phyloP scores from a whole-genome alignment of 2,113 vertebrate genomes.

The Hepsetus odoe region DNA sequence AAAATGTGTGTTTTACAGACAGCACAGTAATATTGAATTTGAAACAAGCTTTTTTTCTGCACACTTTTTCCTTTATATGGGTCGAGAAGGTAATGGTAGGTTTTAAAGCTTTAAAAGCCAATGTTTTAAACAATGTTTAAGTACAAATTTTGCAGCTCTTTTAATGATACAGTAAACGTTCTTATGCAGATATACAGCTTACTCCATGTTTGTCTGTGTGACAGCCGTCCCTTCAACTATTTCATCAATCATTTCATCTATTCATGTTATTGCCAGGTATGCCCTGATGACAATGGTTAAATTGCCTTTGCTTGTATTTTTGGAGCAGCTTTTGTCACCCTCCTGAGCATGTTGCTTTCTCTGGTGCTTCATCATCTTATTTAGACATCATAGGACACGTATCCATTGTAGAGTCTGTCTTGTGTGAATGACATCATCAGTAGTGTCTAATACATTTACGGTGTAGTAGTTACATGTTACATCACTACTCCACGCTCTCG shows the following conservation, averaged over 20 bases:
- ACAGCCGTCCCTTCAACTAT: neutral
- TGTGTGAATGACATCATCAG: neutral
- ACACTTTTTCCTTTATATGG: no score
- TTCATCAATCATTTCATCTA: constrained; percentile 14
- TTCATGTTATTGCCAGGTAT: constrained; percentile 30
- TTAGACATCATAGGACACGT: neutral
- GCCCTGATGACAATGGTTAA: constrained; percentile 28
- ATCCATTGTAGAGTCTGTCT: neutral
- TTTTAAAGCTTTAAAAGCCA: no score
- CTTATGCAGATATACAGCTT: neutral
- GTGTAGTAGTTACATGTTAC: neutral
- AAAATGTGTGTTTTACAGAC: no score
- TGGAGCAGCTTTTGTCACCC: constrained; percentile 37
- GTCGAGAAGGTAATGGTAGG: no score
- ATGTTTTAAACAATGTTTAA: no score
- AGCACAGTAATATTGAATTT: no score
- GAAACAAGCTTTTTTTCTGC: no score
- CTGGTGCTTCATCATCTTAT: constrained; percentile 21
- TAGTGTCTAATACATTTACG: no score
- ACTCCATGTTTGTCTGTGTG: neutral
- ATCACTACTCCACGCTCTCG: neutral
- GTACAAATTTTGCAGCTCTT: no score
- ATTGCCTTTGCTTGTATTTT: constrained; percentile 35
- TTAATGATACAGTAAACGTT: neutral
- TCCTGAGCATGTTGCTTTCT: constrained; percentile 5